These are phyloP conservation scores for Aurelia sp. DNA, from an alignment of 30 jellyfish, hydroid and myxozoan species.

Conservation along the genomic window DNA sequence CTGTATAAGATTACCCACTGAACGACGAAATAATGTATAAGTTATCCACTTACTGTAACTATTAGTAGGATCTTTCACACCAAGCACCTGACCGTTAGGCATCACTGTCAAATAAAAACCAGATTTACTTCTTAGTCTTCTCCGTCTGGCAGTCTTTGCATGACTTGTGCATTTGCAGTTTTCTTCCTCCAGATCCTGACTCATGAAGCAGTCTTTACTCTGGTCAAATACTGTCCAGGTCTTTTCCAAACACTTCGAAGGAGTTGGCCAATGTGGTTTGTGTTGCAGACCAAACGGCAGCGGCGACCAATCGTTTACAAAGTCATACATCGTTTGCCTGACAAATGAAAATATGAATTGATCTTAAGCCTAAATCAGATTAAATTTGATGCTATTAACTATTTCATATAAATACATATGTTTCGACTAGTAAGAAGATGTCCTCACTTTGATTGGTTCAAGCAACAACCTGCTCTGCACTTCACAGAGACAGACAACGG, in stretches of 20 bases:
- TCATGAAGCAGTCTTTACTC: conserved; percentile 47
- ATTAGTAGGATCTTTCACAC: conserved; percentile 85
- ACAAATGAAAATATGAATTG: conserved; percentile 27
- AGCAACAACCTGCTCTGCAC: no score
- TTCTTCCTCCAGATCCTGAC: conserved; percentile 46
- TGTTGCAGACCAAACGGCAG: conserved; percentile 34
- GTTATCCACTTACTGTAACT: conserved; percentile 83
- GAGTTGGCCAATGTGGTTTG: conserved; percentile 34
- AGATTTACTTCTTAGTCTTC: conserved; percentile 94
- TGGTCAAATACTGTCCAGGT: conserved; percentile 25
- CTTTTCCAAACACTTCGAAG: conserved; percentile 24
- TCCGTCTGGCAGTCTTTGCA: conserved; percentile 92
- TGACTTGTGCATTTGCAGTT: conserved; percentile 87
- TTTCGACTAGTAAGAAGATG: conserved; percentile 1
- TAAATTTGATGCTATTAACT: conserved; percentile 56
- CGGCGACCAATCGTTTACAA: conserved; percentile 81
- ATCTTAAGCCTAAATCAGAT: conserved; percentile 40
- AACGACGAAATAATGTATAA: no score
- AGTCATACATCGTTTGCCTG: conserved; percentile 88
- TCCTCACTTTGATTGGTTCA: no score
- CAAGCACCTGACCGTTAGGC: conserved; percentile 99
- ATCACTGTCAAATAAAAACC: conserved; percentile 96
- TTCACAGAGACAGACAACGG: no score
- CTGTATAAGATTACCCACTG: no score
- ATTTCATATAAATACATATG: conserved; percentile 19